Base-by-base conservation (phyloP, 2,888 invertebrate species). In the Ectemnius cavifrons region DNA sequence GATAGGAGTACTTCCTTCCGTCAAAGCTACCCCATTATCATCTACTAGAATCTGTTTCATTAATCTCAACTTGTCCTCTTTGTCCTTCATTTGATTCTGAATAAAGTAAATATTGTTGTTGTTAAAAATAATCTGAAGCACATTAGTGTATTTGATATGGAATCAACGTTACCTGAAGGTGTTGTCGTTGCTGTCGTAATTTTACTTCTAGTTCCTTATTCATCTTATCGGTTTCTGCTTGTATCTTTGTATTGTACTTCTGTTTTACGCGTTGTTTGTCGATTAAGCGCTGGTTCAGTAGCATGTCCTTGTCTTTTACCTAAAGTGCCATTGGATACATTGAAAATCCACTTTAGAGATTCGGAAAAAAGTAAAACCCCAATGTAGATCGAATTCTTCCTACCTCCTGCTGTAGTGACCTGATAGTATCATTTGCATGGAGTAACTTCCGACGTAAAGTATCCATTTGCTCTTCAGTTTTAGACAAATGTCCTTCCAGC, bases 191-290 rank as follows among this genome's bases (percentile, higher is more conserved):
- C 78, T 92, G 92, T 13, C 93, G 92, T 68, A 94, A 86, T 86
- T 94, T 94, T 3, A 91, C 89, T 80, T 95, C 94, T 18, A 95
- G 92, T 89, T 96, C 96, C 62, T 94, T 94, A 20, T 93, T 94
- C 89, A 94, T 92, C 88, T 95, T 96, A 80, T 96, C 96, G 73
- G 95, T 95, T 88, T 96, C 95, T 0, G 93, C 93, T 0, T 94
- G 95, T 28, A 96, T 93, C 81, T 92, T 92, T 16, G 85, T 88
- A 46, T 91, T 90, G 73, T 91, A 91, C 71, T 88, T 91, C 73
- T 91, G 90, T 78, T 92, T 92, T 23, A 93, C 89, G 79, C 91
- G 90, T 69, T 93, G 92, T 70, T 92, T 92, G 78, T 94, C 93
- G 47, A 91, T 88, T 64, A 91, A 88, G 75, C 92, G 91, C 76